phyloP scores from a whole-genome alignment of 2,113 vertebrate species.

The Otolemur garnettii region DNA sequence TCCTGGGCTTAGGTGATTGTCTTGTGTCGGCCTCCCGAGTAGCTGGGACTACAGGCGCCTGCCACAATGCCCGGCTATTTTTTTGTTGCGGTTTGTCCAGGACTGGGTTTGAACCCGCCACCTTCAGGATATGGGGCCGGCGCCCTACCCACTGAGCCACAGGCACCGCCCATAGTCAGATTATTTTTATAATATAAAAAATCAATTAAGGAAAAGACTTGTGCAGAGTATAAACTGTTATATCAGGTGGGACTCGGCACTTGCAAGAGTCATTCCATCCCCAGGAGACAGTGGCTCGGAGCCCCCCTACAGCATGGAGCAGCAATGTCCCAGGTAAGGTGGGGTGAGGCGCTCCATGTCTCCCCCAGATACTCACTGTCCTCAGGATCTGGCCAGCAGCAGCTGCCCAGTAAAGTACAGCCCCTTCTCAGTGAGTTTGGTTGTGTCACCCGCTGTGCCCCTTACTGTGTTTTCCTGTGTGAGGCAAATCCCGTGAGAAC shows the following conservation, averaged over 20 bases:
- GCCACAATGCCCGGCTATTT: too few species aligned
- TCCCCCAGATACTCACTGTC: accelerated
- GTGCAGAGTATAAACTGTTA: background rate
- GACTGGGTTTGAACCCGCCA: too few species aligned
- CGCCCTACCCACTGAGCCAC: too few species aligned
- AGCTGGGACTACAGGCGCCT: too few species aligned
- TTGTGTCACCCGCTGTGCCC: background rate
- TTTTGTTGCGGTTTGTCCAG: too few species aligned
- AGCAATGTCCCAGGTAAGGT: background rate
- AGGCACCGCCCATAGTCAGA: background rate
- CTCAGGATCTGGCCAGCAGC: background rate
- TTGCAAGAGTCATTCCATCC: background rate
- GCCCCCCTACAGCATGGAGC: accelerated
- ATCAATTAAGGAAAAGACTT: background rate
- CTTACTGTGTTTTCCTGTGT: accelerated
- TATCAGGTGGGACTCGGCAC: background rate
- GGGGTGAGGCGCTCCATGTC: accelerated
- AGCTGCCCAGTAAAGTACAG: accelerated
- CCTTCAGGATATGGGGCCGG: too few species aligned
- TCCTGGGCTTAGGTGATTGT: too few species aligned
- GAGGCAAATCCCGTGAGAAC: accelerated
- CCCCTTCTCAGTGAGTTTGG: background rate
- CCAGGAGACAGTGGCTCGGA: accelerated
- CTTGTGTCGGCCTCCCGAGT: too few species aligned
- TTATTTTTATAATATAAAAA: background rate